Evolutionary conservation across 1,140 invertebrate species (phyloP), one percentile per base, ranked within the genome.

Genomic region (Trichogramma pretiosum): DNA sequence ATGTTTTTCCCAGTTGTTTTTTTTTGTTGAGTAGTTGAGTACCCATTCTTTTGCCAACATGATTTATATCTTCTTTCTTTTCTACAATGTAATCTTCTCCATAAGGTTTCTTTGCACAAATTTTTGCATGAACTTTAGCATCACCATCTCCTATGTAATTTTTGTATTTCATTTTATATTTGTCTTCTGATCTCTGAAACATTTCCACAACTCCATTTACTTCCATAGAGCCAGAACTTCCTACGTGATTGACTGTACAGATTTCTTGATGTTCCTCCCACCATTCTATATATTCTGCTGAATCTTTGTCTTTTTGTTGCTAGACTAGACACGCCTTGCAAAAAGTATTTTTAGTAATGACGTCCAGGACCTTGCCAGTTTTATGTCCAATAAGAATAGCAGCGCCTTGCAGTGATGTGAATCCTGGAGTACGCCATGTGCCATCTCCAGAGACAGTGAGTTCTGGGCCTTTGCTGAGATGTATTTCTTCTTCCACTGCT

Each of bases 131-230:
- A n/a, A 54, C 52, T 17, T 46, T 60, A 32, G 53, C 48, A 38
- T 58, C 56, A 1, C 54, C 59, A 46, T 57, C 59, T 10, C 49
- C 54, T 32, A 59, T 57, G 18, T 48, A 50, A 41, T 48, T 48
- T 22, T 26, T 41, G 38, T 59, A 62, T 43, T 45, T 56, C 5
- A 59, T 21, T n/a, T 51, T 52, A 38, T 59, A 52, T 22, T 49
- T 46, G 30, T 48, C 16, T 49, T 49, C 38, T 45, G 39, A 49
- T 0, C 38, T 39, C 0, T 9, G 8, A 34, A 53, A 53, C 43
- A 50, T 53, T n/a, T 53, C 28, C 2, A 21, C 28, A 5, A 38
- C 5, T 9, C 37, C 43, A 22, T 18, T 26, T 9, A 46, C 47
- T 22, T 57, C 52, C 54, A 59, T 57, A 45, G 55, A 52, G 14